Percentiles rank a stretch among this genome's conserved stretches.
phyloP scores from a whole-genome alignment of 2,797 vertebrate genomes.

The Mormyrops attenuatus region DNA sequence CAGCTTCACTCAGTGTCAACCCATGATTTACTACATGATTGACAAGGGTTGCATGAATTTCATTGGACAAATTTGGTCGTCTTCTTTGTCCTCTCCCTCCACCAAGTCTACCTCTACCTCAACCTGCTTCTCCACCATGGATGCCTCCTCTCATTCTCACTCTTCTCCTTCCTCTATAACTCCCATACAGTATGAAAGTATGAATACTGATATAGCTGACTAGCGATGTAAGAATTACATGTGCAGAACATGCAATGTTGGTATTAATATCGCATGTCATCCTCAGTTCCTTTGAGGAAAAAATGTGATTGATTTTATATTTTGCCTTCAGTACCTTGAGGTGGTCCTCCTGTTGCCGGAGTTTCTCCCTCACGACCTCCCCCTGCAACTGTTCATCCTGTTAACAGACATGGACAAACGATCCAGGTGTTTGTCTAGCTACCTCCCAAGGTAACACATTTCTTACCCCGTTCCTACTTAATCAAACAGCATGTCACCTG shows the following conservation, averaged over 20 bases:
- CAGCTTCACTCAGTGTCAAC: too few relatives aligned
- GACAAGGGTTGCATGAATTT: too few relatives aligned
- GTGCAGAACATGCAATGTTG: not conserved
- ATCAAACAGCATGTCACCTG: not conserved
- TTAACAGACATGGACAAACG: not conserved
- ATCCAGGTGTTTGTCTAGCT: not conserved
- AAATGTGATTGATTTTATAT: not conserved
- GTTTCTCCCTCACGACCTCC: slow-evolving; percentile 62
- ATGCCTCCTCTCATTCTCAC: too few relatives aligned
- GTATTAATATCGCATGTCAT: not conserved
- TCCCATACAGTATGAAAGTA: not conserved
- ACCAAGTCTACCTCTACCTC: too few relatives aligned
- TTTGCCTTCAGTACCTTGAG: slow-evolving; percentile 61
- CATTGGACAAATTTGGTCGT: too few relatives aligned
- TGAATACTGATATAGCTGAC: not conserved
- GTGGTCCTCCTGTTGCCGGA: slow-evolving; percentile 67
- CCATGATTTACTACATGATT: too few relatives aligned
- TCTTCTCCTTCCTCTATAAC: not conserved
- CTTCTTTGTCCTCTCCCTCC: too few relatives aligned
- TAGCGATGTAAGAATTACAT: not conserved
- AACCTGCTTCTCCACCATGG: too few relatives aligned
- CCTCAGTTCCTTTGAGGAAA: not conserved
- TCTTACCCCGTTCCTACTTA: not conserved
- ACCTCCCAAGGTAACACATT: not conserved
- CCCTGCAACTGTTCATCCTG: slow-evolving; percentile 75